Base-by-base conservation (phyloP, 2,113 vertebrate genomes). In the Echinops telfairi region DNA sequence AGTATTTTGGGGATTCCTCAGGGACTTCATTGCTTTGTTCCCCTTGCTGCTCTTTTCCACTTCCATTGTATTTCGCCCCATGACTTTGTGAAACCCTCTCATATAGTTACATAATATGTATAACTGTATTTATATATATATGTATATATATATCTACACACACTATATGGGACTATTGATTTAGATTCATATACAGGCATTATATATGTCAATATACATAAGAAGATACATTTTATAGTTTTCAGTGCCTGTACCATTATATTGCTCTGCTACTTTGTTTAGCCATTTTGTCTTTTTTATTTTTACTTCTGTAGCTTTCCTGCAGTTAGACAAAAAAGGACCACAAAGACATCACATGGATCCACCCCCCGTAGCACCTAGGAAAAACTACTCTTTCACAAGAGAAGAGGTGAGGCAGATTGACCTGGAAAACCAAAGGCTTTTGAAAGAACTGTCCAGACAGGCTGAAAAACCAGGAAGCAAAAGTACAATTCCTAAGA, bases 361-460 rank as follows among this genome's bases (percentile, higher is more conserved):
- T 91, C 98, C 95, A 23, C 97, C 98, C 47, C 91, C 97, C 71
- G 90, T 91, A 90, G 91, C 90, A 89, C 90, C 96, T 88, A 98
- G 98, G 89, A 99, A 98, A 97, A 99, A 99, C 96, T 99, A 98
- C 96, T 99, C 99, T 17, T 99, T 99, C 96, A 98, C 96, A 82
- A 99, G 98, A 80, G 98, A 99, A 0, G 99, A 99, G 86, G 99
- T 99, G 43, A 98, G 97, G 27, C 97, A 98, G 38, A 99, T 99
- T 83, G 99, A 99, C 92, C 98, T 89, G 1, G 99, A 99, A 97
- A 99, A 99, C 97, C 99, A 99, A 96, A 98, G 99, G 53, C 96
- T 99, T 92, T 98, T 99, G 6, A 98, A 97, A 82, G 98, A 98
- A 97, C 98, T 99, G 33, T 98, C 98, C 5, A 98, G 96, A 9